Evolutionary conservation across 2,888 invertebrate species (phyloP).

Genomic region (Habrosyne pyritoides): DNA sequence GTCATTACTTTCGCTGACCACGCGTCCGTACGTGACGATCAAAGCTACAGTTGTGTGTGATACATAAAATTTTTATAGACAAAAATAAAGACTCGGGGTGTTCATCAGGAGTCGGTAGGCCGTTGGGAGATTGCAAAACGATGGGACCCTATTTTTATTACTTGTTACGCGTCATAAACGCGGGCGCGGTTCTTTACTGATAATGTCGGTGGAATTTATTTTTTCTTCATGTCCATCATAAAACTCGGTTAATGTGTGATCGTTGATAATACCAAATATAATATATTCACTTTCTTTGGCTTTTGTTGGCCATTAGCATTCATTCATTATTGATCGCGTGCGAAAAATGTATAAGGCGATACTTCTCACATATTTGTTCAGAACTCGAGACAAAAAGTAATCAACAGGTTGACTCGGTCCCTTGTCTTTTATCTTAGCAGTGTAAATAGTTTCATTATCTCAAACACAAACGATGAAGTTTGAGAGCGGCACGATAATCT

Average conservation of each 20-base stretch:
- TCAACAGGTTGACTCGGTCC: neutral
- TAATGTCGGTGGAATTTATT: conserved; percentile 65
- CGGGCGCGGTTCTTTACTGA: conserved; percentile 60
- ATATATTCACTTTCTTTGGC: neutral
- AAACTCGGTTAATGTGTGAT: conserved; percentile 67
- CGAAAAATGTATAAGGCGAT: neutral
- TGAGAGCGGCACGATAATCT: conserved; percentile 17
- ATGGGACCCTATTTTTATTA: conserved; percentile 77
- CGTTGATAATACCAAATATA: conserved; percentile 31
- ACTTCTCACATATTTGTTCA: neutral
- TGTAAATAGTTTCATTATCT: neutral
- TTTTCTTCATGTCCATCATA: conserved; percentile 59
- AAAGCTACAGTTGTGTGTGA: conserved; percentile 50
- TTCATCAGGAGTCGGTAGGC: conserved; percentile 70
- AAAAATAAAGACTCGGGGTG: conserved; percentile 72
- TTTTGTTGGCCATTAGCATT: neutral
- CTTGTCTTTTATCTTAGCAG: neutral
- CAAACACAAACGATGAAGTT: conserved; percentile 1
- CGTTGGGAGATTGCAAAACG: conserved; percentile 72
- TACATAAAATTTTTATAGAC: conserved; percentile 73
- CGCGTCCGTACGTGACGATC: conserved; percentile 61
- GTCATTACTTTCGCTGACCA: conserved; percentile 77
- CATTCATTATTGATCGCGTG: neutral
- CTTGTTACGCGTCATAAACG: conserved; percentile 81
- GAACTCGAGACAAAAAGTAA: neutral